A percentile compares a stretch with the other conserved stretches of the same genome.
Evolutionary conservation across 2,797 vertebrate genomes (phyloP).

Genomic region (Cottoperca gobio): DNA sequence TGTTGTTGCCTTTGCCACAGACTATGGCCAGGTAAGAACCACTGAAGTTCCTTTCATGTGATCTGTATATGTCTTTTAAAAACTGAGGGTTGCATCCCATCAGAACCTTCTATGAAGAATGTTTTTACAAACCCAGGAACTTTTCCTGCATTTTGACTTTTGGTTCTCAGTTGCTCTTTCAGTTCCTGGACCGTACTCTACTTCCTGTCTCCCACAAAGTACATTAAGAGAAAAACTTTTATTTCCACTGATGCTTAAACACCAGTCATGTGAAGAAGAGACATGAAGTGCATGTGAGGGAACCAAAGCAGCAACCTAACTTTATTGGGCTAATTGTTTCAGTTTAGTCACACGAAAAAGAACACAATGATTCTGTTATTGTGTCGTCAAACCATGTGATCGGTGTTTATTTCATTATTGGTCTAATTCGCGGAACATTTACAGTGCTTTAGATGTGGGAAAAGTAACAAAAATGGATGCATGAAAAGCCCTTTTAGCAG

Average conservation of each 20-base stretch:
- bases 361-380: neutral
- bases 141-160: neutral
- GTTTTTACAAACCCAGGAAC: neutral
- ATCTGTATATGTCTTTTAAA: neutral
- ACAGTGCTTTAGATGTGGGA: neutral
- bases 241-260: neutral
- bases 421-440: neutral
- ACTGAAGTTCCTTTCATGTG: fast-evolving
- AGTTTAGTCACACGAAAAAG: neutral
- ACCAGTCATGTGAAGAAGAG: neutral
- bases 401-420: neutral
- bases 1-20: slow-evolving; percentile 90
- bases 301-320: neutral
- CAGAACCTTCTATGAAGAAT: neutral
- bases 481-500: neutral
- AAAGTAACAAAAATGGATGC: no score
- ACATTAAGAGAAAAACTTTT: neutral
- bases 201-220: neutral
- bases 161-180: neutral
- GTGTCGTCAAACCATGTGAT: neutral
- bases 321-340: neutral
- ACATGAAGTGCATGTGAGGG: neutral
- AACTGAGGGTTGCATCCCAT: neutral
- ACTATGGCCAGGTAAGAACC: slow-evolving; percentile 93
- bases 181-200: neutral